A percentile compares a stretch with the other conserved stretches of the same genome.
Evolutionary conservation across 2,797 vertebrate genomes (phyloP).

Genomic region (Miichthys miiuy): DNA sequence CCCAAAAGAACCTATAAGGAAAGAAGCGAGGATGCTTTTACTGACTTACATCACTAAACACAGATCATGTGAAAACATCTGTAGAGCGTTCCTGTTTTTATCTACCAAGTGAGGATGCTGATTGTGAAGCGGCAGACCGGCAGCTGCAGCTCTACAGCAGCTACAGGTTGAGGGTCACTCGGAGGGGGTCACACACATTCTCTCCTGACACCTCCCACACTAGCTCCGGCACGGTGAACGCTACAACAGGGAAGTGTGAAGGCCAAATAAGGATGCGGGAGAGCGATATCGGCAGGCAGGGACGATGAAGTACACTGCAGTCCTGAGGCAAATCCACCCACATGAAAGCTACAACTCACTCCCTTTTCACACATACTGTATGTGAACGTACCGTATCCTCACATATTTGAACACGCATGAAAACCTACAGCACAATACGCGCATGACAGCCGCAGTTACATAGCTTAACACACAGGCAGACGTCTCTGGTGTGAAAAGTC

Average conservation of each 20-base stretch:
- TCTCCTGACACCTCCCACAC: slow-evolving; percentile 70
- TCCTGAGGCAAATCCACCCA: slow-evolving; percentile 76
- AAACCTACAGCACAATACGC: background rate
- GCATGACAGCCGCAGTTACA: background rate
- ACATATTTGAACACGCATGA: background rate
- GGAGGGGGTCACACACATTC: slow-evolving; percentile 64
- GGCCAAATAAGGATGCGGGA: slow-evolving; percentile 60
- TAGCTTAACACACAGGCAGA: background rate
- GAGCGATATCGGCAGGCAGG: slow-evolving; percentile 41
- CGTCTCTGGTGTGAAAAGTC: background rate
- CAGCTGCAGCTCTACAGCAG: slow-evolving; percentile 15
- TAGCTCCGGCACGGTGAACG: slow-evolving; percentile 39
- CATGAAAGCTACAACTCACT: slow-evolving; percentile 57
- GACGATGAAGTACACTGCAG: slow-evolving; percentile 71
- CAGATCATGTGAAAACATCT: background rate
- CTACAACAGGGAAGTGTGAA: slow-evolving; percentile 48
- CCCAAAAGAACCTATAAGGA: background rate
- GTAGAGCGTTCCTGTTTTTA: background rate
- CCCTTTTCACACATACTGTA: slow-evolving; percentile 34
- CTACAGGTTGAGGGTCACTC: slow-evolving; percentile 38
- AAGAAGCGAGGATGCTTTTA: background rate
- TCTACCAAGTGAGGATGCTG: slow-evolving; percentile 10
- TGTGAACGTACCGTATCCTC: background rate
- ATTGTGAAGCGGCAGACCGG: slow-evolving; percentile 21
- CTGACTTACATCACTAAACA: background rate